Evolutionary conservation across 2,113 vertebrate species (phyloP).

Genomic region (Uria lomvia): DNA sequence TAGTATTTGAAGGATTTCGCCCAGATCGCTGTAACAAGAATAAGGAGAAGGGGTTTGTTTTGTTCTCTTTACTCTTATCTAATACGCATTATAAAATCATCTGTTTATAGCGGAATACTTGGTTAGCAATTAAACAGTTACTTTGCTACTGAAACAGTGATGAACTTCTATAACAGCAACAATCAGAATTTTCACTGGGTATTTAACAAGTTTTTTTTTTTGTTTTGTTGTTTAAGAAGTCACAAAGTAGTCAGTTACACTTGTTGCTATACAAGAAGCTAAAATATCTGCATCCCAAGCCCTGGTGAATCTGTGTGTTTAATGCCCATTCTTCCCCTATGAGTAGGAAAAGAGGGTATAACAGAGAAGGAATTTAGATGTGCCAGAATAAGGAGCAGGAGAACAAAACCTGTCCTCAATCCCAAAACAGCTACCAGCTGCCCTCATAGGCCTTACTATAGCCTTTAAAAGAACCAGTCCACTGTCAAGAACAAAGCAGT

Average conservation of each 20-base stretch:
- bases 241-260: background rate
- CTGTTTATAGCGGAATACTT: background rate
- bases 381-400: background rate
- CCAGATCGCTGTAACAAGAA: conserved; percentile 83
- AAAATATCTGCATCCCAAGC: background rate
- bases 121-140: background rate
- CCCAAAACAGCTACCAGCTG: background rate
- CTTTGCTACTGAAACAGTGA: background rate
- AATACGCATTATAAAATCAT: background rate
- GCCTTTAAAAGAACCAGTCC: background rate
- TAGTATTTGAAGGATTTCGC: conserved; percentile 82
- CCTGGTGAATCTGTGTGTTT: background rate
- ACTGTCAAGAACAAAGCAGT: background rate
- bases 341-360: background rate
- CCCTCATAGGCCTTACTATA: background rate
- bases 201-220: background rate
- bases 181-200: background rate
- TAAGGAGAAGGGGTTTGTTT: background rate
- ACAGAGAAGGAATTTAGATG: background rate
- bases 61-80: background rate
- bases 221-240: background rate
- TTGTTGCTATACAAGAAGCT: background rate
- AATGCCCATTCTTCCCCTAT: background rate
- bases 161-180: background rate
- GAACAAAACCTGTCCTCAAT: background rate